These are phyloP conservation scores for Accipiter virgatus DNA, from an alignment of 2,113 vertebrate genomes.

Conservation along the genomic window DNA sequence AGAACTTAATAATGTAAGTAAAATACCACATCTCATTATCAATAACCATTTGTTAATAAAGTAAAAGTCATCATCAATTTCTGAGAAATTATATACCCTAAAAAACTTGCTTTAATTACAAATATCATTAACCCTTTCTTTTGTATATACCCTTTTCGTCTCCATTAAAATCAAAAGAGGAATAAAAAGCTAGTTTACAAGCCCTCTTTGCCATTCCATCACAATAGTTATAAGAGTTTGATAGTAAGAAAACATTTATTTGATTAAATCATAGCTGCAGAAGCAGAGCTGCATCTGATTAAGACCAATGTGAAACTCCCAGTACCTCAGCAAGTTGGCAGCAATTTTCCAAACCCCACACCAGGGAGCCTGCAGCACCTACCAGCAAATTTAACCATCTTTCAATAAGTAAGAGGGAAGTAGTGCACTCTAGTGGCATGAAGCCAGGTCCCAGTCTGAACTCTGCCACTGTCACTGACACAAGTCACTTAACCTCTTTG, in stretches of 20 bases:
- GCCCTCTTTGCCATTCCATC: not conserved
- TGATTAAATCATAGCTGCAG: not conserved
- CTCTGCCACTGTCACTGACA: not conserved
- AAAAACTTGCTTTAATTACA: not conserved
- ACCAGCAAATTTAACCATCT: not conserved
- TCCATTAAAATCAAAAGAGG: not conserved
- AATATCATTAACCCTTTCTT: not conserved
- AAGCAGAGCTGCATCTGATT: not conserved
- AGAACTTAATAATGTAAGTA: not conserved
- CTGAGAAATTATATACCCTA: not conserved
- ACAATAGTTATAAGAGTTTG: not conserved
- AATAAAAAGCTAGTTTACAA: not conserved
- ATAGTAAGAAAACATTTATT: not conserved
- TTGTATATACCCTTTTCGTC: not conserved
- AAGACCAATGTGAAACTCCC: not conserved
- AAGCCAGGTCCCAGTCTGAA: not conserved
- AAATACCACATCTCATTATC: not conserved
- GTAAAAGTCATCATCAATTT: not conserved
- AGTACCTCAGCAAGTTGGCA: not conserved
- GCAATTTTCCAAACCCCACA: not conserved
- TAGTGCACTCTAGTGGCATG: constrained; percentile 17
- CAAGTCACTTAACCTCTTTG: not conserved
- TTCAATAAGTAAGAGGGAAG: not conserved
- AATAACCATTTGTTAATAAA: not conserved
- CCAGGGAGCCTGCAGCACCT: not conserved